A percentile compares a stretch with the other conserved stretches of the same genome.
phyloP scores from a whole-genome alignment of 1,140 invertebrate species.

The Probaryconus sp. region DNA sequence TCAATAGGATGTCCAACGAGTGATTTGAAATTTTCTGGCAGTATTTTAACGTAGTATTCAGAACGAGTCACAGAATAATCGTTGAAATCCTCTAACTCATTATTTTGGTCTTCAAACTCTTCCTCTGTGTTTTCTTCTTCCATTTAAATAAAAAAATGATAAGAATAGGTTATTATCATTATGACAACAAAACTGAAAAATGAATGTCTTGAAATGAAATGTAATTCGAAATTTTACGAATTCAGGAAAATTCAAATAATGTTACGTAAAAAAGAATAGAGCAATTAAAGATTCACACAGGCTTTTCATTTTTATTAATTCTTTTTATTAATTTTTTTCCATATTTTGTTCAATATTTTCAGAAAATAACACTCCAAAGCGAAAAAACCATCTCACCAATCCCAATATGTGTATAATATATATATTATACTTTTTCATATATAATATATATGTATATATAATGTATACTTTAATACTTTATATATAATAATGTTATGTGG shows the following conservation, averaged over 20 bases:
- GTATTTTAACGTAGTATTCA: slow-evolving; percentile 3
- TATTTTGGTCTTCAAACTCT: no score
- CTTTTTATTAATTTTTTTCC: slow-evolving; percentile 79
- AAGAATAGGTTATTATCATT: no score
- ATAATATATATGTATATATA: slow-evolving; percentile 77
- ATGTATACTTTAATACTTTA: slow-evolving; percentile 77
- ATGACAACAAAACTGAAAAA: slow-evolving; percentile 7
- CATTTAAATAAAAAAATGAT: no score
- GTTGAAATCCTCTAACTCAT: no score
- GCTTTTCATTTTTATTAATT: slow-evolving; percentile 74
- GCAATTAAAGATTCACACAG: slow-evolving; percentile 35
- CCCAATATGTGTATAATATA: slow-evolving; percentile 76
- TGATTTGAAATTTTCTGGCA: slow-evolving; percentile 13
- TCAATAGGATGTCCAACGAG: slow-evolving; percentile 10
- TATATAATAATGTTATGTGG: slow-evolving; percentile 78
- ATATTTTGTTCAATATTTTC: slow-evolving; percentile 80
- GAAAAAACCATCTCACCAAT: slow-evolving; percentile 79
- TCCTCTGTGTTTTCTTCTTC: no score
- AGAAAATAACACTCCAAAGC: slow-evolving; percentile 80
- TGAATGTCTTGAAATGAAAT: no score
- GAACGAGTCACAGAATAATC: no score
- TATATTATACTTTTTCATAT: slow-evolving; percentile 75
- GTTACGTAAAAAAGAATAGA: background rate
- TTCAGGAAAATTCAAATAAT: slow-evolving; percentile 1
- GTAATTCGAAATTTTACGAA: no score